phyloP scores from a whole-genome alignment of 2,113 vertebrate genomes.

The Synchiropus splendidus region DNA sequence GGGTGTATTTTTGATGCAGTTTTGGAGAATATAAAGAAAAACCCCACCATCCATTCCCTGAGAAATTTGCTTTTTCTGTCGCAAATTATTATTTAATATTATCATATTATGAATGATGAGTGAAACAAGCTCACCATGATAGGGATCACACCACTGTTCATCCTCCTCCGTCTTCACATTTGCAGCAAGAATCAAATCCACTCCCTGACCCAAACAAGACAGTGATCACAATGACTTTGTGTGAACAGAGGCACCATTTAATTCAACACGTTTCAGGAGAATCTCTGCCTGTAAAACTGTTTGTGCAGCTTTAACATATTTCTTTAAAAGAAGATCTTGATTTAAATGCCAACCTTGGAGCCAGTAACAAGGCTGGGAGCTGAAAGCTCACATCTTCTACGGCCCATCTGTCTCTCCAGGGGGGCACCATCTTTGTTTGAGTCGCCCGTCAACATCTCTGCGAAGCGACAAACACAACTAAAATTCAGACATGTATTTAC shows the following conservation, averaged over 20 bases:
- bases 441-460: conserved; percentile 26
- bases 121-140: conserved; percentile 22
- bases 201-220: not conserved
- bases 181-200: conserved; percentile 1
- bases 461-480: not conserved
- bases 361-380: conserved; percentile 11
- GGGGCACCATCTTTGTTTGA: conserved; percentile 35
- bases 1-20: no score
- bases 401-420: conserved; percentile 30
- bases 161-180: conserved; percentile 39
- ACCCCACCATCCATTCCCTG: no score
- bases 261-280: no score
- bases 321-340: no score
- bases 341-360: no score
- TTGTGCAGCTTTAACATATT: no score
- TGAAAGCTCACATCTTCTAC: conserved; percentile 13
- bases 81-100: no score
- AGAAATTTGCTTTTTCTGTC: no score
- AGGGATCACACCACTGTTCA: conserved; percentile 10
- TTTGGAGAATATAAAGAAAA: no score
- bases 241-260: no score
- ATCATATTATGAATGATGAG: not conserved
- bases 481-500: no score
- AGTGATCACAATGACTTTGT: not conserved
- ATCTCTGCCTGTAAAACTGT: no score